phyloP scores from a whole-genome alignment of 2,113 vertebrate genomes.

The Grammomys dolichurus region DNA sequence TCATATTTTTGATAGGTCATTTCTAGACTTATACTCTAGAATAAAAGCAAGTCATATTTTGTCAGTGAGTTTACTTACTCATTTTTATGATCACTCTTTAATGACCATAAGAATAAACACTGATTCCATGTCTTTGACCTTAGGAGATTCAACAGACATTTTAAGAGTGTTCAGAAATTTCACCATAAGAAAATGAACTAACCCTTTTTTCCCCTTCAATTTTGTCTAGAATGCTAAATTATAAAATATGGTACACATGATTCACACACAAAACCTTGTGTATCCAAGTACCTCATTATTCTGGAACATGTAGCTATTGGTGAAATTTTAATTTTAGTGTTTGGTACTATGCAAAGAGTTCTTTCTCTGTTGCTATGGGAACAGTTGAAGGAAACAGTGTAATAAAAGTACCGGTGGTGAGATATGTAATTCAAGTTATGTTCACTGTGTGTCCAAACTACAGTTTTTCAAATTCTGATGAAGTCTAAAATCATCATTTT shows the following conservation, averaged over 20 bases:
- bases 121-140: not conserved
- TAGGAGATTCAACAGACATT: not conserved
- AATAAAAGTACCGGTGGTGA: not conserved
- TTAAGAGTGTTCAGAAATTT: slow-evolving; percentile 20
- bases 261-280: not conserved
- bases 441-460: not conserved
- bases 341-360: not conserved
- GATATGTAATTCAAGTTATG: slow-evolving; percentile 9
- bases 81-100: slow-evolving; percentile 21
- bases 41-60: not conserved
- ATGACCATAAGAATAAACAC: not conserved
- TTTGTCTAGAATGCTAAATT: not conserved
- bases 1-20: not conserved
- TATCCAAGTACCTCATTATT: slow-evolving; percentile 15
- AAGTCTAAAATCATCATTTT: not conserved
- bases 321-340: slow-evolving; percentile 29
- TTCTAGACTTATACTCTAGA: not conserved
- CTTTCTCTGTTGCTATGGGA: slow-evolving; percentile 49
- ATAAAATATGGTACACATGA: not conserved
- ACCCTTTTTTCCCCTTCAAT: not conserved
- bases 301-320: slow-evolving; percentile 30
- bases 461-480: slow-evolving; percentile 22
- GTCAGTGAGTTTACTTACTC: not conserved
- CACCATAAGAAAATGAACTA: not conserved
- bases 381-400: not conserved